Percentiles rank a stretch among this genome's conserved stretches.
These are phyloP conservation scores for Ctenopoma kingsleyae DNA, from an alignment of 2,797 vertebrate species.

Conservation along the genomic window DNA sequence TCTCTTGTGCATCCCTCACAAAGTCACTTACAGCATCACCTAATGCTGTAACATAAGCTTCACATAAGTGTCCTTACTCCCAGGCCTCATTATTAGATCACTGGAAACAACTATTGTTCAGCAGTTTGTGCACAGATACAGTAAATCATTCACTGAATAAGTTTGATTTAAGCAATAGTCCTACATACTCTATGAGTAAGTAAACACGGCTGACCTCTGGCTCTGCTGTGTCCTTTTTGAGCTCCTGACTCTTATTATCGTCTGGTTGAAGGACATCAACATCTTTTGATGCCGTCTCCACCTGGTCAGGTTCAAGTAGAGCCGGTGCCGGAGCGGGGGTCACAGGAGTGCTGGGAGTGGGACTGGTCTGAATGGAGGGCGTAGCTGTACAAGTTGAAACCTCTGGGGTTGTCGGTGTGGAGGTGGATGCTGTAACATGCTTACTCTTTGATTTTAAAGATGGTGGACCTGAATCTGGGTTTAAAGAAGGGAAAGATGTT, in stretches of 20 bases:
- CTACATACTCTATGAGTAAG: neutral
- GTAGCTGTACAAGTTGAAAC: neutral
- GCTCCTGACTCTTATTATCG: slow-evolving; percentile 40
- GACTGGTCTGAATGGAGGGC: neutral
- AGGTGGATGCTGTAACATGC: slow-evolving; percentile 27
- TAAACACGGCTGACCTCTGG: slow-evolving; percentile 72
- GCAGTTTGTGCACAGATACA: neutral
- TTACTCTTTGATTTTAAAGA: slow-evolving; percentile 70
- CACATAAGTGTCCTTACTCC: no score
- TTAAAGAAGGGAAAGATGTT: neutral
- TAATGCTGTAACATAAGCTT: no score
- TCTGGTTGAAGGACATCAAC: slow-evolving; percentile 27
- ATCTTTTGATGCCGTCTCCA: slow-evolving; percentile 16
- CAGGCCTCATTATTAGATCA: no score
- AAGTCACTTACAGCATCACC: no score
- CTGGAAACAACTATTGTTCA: neutral
- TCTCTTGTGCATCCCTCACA: no score
- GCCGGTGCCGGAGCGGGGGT: slow-evolving; percentile 3
- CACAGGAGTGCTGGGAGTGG: slow-evolving; percentile 10
- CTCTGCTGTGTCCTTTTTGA: slow-evolving; percentile 56
- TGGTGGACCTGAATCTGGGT: slow-evolving; percentile 60
- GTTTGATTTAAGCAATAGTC: neutral
- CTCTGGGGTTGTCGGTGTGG: slow-evolving; percentile 25
- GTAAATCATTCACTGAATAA: neutral
- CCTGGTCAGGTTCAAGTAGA: slow-evolving; percentile 24